Base-by-base conservation (phyloP, 2,113 vertebrate species). In the Furnarius figulus region DNA sequence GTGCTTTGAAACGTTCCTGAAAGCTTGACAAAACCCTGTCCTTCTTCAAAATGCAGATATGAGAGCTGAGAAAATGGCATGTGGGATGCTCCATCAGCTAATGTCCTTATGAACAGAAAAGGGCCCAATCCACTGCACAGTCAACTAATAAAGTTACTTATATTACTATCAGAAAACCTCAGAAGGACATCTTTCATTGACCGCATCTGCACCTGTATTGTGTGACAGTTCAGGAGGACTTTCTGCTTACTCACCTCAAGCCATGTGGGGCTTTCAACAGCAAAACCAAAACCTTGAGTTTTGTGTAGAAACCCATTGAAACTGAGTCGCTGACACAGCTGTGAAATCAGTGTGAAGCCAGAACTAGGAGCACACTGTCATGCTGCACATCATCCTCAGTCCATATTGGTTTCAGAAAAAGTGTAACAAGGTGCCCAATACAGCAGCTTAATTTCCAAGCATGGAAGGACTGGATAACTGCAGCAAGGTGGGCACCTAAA, bases 1-100 rank as follows among this genome's bases (percentile, higher is more conserved):
- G 27, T 33, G 24, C 25, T 84, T 73, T 67, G 56, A 84, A 87
- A 61, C 27, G 31, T 53, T 84, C 49, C 56, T 71, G 83, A 81
- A 87, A 84, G 88, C 86, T 90, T 90, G 89, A 87, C 73, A 93
- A 86, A 92, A 8, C 58, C 42, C 37, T 46, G 20, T 39, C 27
- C 40, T 82, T 94, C 88, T 70, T 2, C 5, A 81, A 81, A 46
- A 21, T 8, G 39, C 35, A 93, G 65, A 66, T 66, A 23, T 4
- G 30, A 70, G 25, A 79, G n/a, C 42, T 80, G 71, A 72, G 88
- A 49, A 95, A 94, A 90, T 72, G 44, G 56, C 1, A 2, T 5
- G 46, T 28, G 70, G 44, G 66, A 44, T 90, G 80, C 21, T 87
- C 42, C 73, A 39, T 84, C 73, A 78, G 62, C 65, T 88, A 37